These are phyloP conservation scores for Cryptocheilus praepositus DNA, from an alignment of 2,888 invertebrate genomes.

Conservation along the genomic window DNA sequence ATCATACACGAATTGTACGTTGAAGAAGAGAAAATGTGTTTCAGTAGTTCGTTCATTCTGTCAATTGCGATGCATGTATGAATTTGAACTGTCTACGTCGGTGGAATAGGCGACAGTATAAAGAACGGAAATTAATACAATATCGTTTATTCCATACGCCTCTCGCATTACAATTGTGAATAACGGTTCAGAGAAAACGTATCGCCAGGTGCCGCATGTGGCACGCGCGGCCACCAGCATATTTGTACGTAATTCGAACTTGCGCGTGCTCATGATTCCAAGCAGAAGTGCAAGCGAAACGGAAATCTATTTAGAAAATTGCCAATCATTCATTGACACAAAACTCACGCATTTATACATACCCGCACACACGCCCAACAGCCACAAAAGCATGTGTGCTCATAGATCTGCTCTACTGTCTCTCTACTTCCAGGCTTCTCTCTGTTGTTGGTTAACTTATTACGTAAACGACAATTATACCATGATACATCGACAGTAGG, in stretches of 20 bases:
- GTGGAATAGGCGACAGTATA: conserved; percentile 31
- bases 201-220: conserved; percentile 22
- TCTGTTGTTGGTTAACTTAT: conserved; percentile 19
- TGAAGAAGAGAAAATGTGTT: too few relatives aligned
- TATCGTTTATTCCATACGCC: conserved; percentile 63
- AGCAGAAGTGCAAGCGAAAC: conserved; percentile 45
- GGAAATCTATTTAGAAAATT: conserved; percentile 27
- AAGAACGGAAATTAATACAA: conserved; percentile 58
- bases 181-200: conserved; percentile 34
- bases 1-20: too few relatives aligned
- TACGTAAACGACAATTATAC: conserved; percentile 32
- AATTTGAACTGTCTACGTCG: not conserved
- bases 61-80: too few relatives aligned
- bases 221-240: conserved; percentile 23
- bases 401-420: conserved; percentile 11
- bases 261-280: conserved; percentile 36
- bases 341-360: conserved; percentile 31
- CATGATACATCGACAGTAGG: conserved; percentile 35
- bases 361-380: conserved; percentile 15
- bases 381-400: conserved; percentile 21
- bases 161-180: conserved; percentile 57
- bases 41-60: too few relatives aligned
- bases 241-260: conserved; percentile 38
- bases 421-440: conserved; percentile 15
- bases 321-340: conserved; percentile 28